These are phyloP conservation scores for Sprattus sprattus DNA, from an alignment of 2,113 vertebrate species.

Conservation along the genomic window DNA sequence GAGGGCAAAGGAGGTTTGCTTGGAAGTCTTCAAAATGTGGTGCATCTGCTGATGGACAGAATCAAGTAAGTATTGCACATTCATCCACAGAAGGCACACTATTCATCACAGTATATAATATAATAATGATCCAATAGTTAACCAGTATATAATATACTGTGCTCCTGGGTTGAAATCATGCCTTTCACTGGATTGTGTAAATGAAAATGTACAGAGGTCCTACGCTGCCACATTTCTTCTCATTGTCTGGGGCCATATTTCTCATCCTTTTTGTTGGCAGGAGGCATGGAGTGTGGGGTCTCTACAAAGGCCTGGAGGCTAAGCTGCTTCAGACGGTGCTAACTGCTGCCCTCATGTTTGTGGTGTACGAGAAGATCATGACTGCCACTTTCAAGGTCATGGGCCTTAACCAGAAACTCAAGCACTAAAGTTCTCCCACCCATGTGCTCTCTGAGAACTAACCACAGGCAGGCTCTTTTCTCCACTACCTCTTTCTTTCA, in stretches of 20 bases:
- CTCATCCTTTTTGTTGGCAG: conserved; percentile 46
- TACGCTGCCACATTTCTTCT: not conserved
- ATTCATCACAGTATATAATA: not conserved
- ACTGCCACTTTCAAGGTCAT: conserved; percentile 73
- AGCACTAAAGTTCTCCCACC: conserved; percentile 46
- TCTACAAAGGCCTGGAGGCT: conserved; percentile 80
- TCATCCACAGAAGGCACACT: not conserved
- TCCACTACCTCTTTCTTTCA: conserved; percentile 43
- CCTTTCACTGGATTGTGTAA: not conserved
- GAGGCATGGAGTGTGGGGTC: conserved; percentile 62
- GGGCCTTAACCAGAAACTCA: conserved; percentile 69
- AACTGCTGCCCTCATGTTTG: conserved; percentile 79
- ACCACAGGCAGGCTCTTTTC: not conserved
- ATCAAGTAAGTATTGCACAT: conserved; percentile 66
- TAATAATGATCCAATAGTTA: no score
- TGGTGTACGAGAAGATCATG: conserved; percentile 78
- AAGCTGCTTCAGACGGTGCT: conserved; percentile 79
- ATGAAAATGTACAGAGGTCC: not conserved
- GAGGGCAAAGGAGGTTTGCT: conserved; percentile 60
- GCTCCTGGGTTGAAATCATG: not conserved
- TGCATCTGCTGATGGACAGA: conserved; percentile 68
- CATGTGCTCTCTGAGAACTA: not conserved
- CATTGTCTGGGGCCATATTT: not conserved
- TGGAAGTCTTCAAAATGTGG: conserved; percentile 64
- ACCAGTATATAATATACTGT: not conserved